A percentile compares a stretch with the other conserved stretches of the same genome.
phyloP scores from a whole-genome alignment of 2,888 invertebrate species.

The Resseliella maxima region DNA sequence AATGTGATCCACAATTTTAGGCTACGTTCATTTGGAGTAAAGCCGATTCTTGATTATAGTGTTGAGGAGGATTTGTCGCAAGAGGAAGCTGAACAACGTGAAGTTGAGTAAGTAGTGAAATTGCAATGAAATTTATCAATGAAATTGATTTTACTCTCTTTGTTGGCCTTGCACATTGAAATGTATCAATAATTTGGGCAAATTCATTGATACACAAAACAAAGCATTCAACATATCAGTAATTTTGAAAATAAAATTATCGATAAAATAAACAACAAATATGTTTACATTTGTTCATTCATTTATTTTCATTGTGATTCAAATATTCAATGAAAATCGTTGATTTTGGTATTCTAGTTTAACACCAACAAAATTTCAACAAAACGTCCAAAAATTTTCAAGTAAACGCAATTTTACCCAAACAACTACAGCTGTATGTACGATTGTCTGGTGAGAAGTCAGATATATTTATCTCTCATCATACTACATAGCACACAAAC shows the following conservation, averaged over 20 bases:
- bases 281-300: background rate
- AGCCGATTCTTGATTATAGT: slow-evolving; percentile 98
- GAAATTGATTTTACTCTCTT: background rate
- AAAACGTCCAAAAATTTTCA: background rate
- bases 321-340: background rate
- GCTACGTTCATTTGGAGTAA: slow-evolving; percentile 94
- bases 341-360: slow-evolving; percentile 35
- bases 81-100: slow-evolving; percentile 93
- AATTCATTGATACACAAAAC: background rate
- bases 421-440: background rate
- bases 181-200: background rate
- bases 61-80: slow-evolving; percentile 95
- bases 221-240: background rate
- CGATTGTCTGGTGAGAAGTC: slow-evolving; percentile 34
- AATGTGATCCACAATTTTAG: slow-evolving; percentile 65
- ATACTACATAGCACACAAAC: background rate
- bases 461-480: slow-evolving; percentile 42
- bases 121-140: background rate
- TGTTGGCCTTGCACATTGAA: background rate
- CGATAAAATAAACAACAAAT: background rate
- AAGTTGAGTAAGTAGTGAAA: slow-evolving; percentile 82
- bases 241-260: background rate
- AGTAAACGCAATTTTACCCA: background rate
- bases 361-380: background rate
- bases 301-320: background rate